These are phyloP conservation scores for Phenganax marumi DNA, from an alignment of 92 coral and sea anemone genomes.

Conservation along the genomic window DNA sequence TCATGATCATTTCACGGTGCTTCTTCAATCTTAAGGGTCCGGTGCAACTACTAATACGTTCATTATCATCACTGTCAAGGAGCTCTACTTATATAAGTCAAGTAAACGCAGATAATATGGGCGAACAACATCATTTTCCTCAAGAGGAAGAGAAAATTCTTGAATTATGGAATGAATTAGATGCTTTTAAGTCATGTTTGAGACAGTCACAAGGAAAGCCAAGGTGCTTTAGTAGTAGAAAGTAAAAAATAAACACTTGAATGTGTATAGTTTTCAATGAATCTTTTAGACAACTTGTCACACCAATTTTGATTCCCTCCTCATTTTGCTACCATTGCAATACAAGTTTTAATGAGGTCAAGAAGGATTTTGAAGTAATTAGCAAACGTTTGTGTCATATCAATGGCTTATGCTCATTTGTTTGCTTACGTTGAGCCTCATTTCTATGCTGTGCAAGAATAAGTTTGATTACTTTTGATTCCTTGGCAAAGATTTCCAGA, in stretches of 20 bases:
- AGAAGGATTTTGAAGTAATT: too few relatives aligned
- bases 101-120: slow-evolving; percentile 8
- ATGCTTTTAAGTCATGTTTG: slow-evolving; percentile 88
- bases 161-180: slow-evolving; percentile 86
- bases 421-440: too few relatives aligned
- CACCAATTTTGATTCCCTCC: background rate
- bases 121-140: slow-evolving; percentile 85
- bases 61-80: slow-evolving; percentile 13
- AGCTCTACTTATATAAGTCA: background rate
- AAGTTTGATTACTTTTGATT: too few relatives aligned
- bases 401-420: too few relatives aligned
- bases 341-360: too few relatives aligned
- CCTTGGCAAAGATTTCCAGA: too few relatives aligned
- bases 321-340: too few relatives aligned
- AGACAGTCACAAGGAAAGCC: slow-evolving; percentile 87
- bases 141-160: slow-evolving; percentile 93
- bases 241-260: background rate
- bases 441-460: too few relatives aligned
- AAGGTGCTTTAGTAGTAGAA: slow-evolving; percentile 51
- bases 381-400: too few relatives aligned
- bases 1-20: background rate
- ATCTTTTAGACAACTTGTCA: background rate
- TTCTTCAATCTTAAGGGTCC: background rate
- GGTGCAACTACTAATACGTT: background rate
- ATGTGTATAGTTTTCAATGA: background rate